These are phyloP conservation scores for Luperina nickerlii DNA, from an alignment of 2,888 invertebrate species.

Conservation along the genomic window DNA sequence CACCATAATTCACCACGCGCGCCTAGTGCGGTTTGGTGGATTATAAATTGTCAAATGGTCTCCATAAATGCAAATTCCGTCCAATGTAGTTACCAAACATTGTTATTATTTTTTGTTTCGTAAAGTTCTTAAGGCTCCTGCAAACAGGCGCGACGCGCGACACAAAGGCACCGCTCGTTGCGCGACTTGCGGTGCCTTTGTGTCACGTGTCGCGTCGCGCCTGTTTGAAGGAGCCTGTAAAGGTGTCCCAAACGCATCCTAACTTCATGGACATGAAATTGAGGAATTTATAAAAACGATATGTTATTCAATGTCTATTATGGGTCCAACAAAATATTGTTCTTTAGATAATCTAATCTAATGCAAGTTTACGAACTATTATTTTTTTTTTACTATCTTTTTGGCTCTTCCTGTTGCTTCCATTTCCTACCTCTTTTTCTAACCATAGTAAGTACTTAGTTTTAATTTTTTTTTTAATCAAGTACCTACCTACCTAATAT, in stretches of 20 bases:
- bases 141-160: too few species aligned
- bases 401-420: not conserved
- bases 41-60: not conserved
- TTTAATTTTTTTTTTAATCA: not conserved
- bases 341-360: not conserved
- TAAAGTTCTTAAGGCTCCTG: too few species aligned
- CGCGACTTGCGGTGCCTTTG: too few species aligned
- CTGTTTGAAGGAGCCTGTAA: too few species aligned
- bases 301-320: not conserved
- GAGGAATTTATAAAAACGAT: not conserved
- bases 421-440: not conserved
- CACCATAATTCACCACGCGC: not conserved
- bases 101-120: not conserved
- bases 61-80: conserved; percentile 8
- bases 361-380: not conserved
- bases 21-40: not conserved
- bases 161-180: too few species aligned
- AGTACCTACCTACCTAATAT: too few species aligned
- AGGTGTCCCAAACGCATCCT: not conserved
- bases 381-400: not conserved
- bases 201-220: too few species aligned
- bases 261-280: not conserved
- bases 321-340: not conserved
- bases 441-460: not conserved
- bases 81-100: conserved; percentile 21